phyloP scores from a whole-genome alignment of 1,140 invertebrate genomes.

The Bombus picipes region DNA sequence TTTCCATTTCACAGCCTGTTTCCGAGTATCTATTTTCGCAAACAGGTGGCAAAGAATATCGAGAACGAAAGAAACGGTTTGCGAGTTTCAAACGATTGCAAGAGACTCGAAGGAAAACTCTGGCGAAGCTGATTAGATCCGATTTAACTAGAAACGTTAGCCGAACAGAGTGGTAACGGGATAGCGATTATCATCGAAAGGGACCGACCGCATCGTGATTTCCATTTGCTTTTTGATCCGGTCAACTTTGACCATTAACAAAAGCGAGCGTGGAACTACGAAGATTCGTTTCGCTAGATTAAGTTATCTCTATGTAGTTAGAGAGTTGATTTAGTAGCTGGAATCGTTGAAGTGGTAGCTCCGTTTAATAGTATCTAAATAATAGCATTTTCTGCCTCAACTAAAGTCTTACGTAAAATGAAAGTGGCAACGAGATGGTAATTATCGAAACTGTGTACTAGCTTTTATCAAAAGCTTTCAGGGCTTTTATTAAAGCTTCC shows the following conservation, averaged over 20 bases:
- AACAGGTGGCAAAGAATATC: too few species aligned
- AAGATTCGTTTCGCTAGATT: conserved; percentile 51
- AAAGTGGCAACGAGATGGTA: conserved; percentile 1
- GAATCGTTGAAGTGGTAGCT: conserved; percentile 50
- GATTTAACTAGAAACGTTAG: not conserved
- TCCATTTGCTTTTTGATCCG: conserved; percentile 20
- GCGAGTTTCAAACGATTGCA: not conserved
- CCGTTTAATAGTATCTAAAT: conserved; percentile 43
- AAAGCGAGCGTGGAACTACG: conserved; percentile 28
- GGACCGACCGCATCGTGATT: conserved; percentile 4
- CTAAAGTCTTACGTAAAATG: conserved; percentile 36
- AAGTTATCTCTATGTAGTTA: conserved; percentile 50
- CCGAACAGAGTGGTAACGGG: not conserved
- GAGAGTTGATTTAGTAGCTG: conserved; percentile 58
- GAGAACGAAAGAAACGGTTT: too few species aligned
- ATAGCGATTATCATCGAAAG: conserved; percentile 20
- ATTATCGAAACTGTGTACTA: conserved; percentile 7
- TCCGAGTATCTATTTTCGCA: too few species aligned
- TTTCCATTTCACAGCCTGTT: too few species aligned
- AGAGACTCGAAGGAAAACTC: not conserved
- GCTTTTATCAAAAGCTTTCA: conserved; percentile 53
- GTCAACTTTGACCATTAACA: conserved; percentile 47
- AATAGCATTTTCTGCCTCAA: conserved; percentile 37
- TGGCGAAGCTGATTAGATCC: not conserved
- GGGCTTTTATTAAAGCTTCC: conserved; percentile 46